These are phyloP conservation scores for Himantopus leucocephalus DNA, from an alignment of 2,113 vertebrate species.

Conservation along the genomic window DNA sequence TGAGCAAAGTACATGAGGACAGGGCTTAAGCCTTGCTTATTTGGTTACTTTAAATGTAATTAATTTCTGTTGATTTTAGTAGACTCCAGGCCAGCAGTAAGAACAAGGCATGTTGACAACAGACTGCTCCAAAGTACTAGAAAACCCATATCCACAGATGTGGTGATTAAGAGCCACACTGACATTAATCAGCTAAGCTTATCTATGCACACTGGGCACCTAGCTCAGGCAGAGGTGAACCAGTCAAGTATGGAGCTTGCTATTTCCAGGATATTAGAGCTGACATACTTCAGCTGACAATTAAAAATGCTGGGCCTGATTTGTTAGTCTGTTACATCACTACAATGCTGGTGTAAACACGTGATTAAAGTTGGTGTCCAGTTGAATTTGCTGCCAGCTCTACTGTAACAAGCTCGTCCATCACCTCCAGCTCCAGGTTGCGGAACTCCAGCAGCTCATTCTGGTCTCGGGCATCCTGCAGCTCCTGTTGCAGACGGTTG, in stretches of 20 bases:
- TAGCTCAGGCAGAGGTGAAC: background rate
- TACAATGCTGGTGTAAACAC: background rate
- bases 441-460: slow-evolving; percentile 97
- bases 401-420: background rate
- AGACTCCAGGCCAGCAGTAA: background rate
- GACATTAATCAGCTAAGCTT: background rate
- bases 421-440: slow-evolving; percentile 95
- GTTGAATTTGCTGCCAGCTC: background rate
- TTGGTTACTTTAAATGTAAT: background rate
- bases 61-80: background rate
- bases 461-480: slow-evolving; percentile 96
- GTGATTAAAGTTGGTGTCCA: background rate
- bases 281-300: background rate
- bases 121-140: background rate
- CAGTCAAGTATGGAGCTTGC: background rate
- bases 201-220: background rate
- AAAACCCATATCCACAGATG: background rate
- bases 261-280: background rate
- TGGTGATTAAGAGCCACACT: background rate
- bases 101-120: background rate
- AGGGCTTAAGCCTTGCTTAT: background rate
- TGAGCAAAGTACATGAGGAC: background rate
- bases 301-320: background rate
- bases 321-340: background rate
- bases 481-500: slow-evolving; percentile 86